phyloP scores from a whole-genome alignment of 2,888 invertebrate genomes.

The Meghimatium bilineatum region DNA sequence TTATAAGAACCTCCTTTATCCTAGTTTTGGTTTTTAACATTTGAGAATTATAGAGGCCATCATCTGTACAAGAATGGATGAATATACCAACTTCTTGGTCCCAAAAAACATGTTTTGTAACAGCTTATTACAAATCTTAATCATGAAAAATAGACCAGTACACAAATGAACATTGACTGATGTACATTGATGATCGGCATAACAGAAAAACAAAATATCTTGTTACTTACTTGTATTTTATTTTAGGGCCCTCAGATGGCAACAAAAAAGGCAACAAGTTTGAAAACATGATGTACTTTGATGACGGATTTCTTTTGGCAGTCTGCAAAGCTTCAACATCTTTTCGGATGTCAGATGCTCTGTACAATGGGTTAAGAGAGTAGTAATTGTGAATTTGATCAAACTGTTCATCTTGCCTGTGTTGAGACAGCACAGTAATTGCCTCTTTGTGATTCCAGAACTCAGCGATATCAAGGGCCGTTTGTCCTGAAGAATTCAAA shows the following conservation, averaged over 20 bases:
- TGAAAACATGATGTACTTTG: conserved; percentile 71
- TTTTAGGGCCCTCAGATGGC: conserved; percentile 45
- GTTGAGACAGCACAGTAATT: conserved; percentile 58
- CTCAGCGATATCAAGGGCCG: conserved; percentile 73
- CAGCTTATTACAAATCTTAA: too few relatives aligned
- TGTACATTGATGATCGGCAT: too few relatives aligned
- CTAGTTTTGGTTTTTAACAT: too few relatives aligned
- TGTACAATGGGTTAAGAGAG: conserved; percentile 68
- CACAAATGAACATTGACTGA: too few relatives aligned
- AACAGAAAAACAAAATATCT: too few relatives aligned
- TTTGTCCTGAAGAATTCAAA: conserved; percentile 74
- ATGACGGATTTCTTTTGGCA: conserved; percentile 58
- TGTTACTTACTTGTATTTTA: conserved; percentile 56
- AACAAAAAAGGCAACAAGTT: conserved; percentile 64
- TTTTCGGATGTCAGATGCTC: conserved; percentile 72
- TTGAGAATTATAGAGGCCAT: too few relatives aligned
- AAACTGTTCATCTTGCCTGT: conserved; percentile 54
- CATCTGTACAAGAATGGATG: too few relatives aligned
- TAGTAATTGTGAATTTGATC: conserved; percentile 69
- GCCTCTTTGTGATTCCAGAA: conserved; percentile 74
- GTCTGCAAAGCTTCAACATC: conserved; percentile 70
- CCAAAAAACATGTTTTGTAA: too few relatives aligned
- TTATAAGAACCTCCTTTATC: too few relatives aligned
- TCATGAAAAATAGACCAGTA: too few relatives aligned
- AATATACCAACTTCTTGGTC: too few relatives aligned